Percentiles rank a stretch among this genome's conserved stretches.
These are phyloP conservation scores for Brienomyrus brachyistius DNA, from an alignment of 2,113 vertebrate genomes.

Conservation along the genomic window DNA sequence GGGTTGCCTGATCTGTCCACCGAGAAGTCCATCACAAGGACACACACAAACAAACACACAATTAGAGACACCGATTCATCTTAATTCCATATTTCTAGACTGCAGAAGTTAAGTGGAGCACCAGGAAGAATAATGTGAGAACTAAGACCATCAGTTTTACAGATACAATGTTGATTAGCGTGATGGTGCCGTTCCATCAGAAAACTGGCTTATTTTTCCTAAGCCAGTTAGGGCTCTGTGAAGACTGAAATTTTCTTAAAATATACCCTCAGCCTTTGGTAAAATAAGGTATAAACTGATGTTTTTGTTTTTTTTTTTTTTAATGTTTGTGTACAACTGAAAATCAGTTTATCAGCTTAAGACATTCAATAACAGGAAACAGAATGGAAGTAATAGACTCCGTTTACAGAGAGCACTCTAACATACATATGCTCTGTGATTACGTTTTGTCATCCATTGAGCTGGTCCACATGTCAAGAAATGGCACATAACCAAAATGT, in stretches of 20 bases:
- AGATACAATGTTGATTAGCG: not conserved
- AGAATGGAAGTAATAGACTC: not conserved
- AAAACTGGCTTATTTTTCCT: not conserved
- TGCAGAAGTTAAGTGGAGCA: not conserved
- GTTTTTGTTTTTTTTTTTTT: too few species aligned
- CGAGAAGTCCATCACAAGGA: not conserved
- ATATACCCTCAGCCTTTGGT: not conserved
- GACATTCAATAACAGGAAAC: not conserved
- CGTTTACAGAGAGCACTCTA: not conserved
- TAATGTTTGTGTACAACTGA: not conserved
- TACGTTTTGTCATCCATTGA: not conserved
- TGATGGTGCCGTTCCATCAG: not conserved
- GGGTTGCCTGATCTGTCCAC: not conserved
- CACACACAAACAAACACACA: not conserved
- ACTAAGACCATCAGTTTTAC: not conserved
- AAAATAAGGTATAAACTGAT: not conserved
- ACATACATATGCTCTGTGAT: not conserved
- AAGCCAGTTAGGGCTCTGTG: not conserved
- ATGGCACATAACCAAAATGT: not conserved
- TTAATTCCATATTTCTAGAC: not conserved
- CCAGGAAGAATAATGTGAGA: not conserved
- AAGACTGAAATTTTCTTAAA: not conserved
- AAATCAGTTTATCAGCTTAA: not conserved
- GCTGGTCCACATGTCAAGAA: not conserved
- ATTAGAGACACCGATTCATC: not conserved